Conservation (phyloP, 2,113 vertebrate species). For the Alligator mississippiensis region DNA sequence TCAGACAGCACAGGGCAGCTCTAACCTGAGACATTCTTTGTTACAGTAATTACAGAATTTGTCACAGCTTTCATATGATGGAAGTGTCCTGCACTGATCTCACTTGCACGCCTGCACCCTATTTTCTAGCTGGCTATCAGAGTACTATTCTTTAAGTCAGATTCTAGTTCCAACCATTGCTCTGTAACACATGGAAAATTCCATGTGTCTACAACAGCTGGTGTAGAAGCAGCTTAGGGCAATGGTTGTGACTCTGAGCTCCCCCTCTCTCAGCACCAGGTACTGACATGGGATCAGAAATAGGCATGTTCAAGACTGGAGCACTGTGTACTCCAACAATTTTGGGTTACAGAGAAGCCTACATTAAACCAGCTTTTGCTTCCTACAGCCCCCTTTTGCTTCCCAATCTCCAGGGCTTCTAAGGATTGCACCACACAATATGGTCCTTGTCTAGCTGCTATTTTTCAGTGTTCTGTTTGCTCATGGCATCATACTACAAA, state of each 20-base stretch:
- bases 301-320: neutral
- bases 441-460: neutral
- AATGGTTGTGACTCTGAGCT: neutral
- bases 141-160: neutral
- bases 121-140: neutral
- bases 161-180: neutral
- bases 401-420: neutral
- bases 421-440: neutral
- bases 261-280: neutral
- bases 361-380: neutral
- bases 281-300: neutral
- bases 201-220: no score
- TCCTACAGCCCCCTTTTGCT: neutral
- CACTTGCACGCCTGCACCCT: neutral
- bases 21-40: neutral
- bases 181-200: neutral
- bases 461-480: neutral
- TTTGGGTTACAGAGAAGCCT: neutral
- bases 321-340: neutral
- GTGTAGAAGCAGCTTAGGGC: neutral
- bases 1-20: neutral
- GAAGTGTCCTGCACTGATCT: neutral
- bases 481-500: neutral
- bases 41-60: neutral
- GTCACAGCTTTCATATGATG: neutral